phyloP scores from a whole-genome alignment of 2,888 invertebrate species.

The Tortrix viridana region DNA sequence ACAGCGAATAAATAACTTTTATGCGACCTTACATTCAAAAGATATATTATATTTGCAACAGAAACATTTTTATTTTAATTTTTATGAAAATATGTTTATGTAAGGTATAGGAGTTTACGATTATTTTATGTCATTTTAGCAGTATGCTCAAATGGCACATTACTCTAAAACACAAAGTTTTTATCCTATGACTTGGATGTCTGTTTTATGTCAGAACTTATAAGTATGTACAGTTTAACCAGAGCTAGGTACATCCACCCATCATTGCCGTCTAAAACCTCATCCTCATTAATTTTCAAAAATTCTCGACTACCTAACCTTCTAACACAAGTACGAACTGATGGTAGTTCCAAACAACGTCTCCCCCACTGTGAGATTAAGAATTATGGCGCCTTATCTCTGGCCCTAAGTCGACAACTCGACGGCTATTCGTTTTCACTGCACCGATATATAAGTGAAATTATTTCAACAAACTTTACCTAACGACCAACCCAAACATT shows the following conservation, averaged over 20 bases:
- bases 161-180: too few species aligned
- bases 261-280: slow-evolving; percentile 9
- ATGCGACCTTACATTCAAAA: slow-evolving; percentile 11
- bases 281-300: slow-evolving; percentile 11
- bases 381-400: slow-evolving; percentile 79
- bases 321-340: slow-evolving; percentile 1
- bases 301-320: slow-evolving; percentile 5
- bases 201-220: too few species aligned
- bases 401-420: slow-evolving; percentile 69
- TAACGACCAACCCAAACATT: slow-evolving; percentile 42
- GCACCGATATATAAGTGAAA: slow-evolving; percentile 73
- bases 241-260: neutral
- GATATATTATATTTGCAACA: neutral
- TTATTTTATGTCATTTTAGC: neutral
- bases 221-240: neutral
- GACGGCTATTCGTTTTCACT: slow-evolving; percentile 64
- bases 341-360: slow-evolving; percentile 42
- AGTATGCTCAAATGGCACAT: too few species aligned
- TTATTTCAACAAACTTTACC: slow-evolving; percentile 78
- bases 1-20: slow-evolving; percentile 9
- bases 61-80: too few species aligned
- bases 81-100: neutral
- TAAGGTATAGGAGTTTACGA: neutral
- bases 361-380: slow-evolving; percentile 65
- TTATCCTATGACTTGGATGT: too few species aligned